Evolutionary conservation across 1,140 invertebrate genomes (phyloP).

Genomic region (Pantala flavescens): DNA sequence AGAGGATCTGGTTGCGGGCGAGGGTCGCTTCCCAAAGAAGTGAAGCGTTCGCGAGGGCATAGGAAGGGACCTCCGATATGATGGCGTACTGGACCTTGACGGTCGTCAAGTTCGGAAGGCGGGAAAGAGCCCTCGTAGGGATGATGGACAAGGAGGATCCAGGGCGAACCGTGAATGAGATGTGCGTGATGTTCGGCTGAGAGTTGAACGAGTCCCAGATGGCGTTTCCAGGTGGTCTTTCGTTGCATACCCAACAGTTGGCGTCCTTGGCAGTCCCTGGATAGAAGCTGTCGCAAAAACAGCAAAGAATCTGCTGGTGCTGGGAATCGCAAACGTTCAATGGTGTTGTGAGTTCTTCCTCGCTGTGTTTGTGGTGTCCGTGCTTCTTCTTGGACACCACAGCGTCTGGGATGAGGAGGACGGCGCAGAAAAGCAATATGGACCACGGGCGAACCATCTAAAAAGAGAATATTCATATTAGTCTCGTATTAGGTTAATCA

Average conservation of each 20-base stretch:
- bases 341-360: neutral
- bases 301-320: neutral
- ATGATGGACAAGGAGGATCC: slow-evolving; percentile 37
- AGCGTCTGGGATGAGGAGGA: neutral
- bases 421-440: neutral
- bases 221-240: neutral
- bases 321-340: neutral
- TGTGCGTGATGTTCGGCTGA: neutral
- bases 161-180: neutral
- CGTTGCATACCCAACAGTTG: neutral
- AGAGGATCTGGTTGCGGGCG: slow-evolving; percentile 53
- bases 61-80: slow-evolving; percentile 51
- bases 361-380: neutral
- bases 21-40: slow-evolving; percentile 53
- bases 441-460: no score
- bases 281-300: neutral
- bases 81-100: slow-evolving; percentile 59
- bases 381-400: neutral
- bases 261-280: neutral
- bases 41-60: slow-evolving; percentile 57
- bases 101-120: slow-evolving; percentile 49
- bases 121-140: slow-evolving; percentile 52
- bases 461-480: no score
- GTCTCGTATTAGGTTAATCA: no score
- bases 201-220: neutral